These are phyloP conservation scores for Synergus itoensis DNA, from an alignment of 2,888 invertebrate species.

Conservation along the genomic window DNA sequence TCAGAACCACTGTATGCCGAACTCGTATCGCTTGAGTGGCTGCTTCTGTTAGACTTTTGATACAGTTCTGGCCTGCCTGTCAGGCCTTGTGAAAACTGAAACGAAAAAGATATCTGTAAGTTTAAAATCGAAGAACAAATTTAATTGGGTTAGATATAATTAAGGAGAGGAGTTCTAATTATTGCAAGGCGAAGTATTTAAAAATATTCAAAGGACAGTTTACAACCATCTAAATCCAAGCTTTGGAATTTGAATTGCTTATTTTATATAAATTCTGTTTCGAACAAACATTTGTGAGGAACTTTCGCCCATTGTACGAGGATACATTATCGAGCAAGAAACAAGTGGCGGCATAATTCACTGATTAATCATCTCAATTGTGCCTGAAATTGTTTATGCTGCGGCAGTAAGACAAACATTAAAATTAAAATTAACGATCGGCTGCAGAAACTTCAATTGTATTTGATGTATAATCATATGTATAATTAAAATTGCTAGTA, in stretches of 20 bases:
- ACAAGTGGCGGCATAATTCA: conserved; percentile 4
- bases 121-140: not conserved
- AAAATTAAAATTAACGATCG: not conserved
- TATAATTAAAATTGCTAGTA: not conserved
- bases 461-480: not conserved
- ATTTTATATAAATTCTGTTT: not conserved
- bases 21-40: conserved; percentile 95
- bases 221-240: not conserved
- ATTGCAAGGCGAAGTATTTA: too few relatives aligned
- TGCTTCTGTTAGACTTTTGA: conserved; percentile 90
- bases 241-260: not conserved
- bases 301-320: not conserved
- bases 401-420: conserved; percentile 7
- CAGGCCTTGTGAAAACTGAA: conserved; percentile 76
- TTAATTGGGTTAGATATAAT: not conserved
- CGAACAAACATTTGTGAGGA: not conserved
- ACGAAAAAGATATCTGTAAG: conserved; percentile 46
- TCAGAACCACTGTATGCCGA: conserved; percentile 98
- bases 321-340: not conserved
- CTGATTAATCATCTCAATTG: conserved; percentile 31
- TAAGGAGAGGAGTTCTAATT: not conserved
- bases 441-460: not conserved
- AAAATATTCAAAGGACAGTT: too few relatives aligned
- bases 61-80: conserved; percentile 85
- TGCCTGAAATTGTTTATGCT: conserved; percentile 1